Conservation (phyloP, 2,113 vertebrate species). For the Poecilia latipinna region DNA sequence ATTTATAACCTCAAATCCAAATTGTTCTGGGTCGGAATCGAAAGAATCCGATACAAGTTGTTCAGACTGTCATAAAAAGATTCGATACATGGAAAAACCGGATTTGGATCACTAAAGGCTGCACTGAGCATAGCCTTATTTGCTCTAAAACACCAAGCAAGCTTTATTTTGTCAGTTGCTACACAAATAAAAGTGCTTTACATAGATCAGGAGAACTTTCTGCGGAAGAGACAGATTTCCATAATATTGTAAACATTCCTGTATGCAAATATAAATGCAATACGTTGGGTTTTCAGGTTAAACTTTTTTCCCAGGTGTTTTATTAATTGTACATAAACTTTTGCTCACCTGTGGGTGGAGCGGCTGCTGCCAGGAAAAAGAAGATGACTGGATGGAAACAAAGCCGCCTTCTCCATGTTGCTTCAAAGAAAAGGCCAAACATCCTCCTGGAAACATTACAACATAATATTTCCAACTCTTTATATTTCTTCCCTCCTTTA, state of each 20-base stretch:
- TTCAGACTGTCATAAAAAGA: too few species aligned
- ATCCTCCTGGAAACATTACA: conserved; percentile 48
- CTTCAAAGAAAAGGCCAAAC: conserved; percentile 5
- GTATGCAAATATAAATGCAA: too few species aligned
- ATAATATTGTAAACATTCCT: too few species aligned
- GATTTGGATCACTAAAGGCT: too few species aligned
- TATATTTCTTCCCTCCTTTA: neutral
- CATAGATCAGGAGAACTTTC: neutral
- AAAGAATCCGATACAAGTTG: too few species aligned
- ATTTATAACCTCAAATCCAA: too few species aligned
- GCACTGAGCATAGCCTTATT: too few species aligned
- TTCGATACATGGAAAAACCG: too few species aligned
- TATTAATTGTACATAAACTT: too few species aligned
- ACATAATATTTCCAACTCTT: neutral
- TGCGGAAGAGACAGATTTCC: neutral
- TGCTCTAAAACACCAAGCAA: neutral
- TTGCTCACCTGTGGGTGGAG: conserved; percentile 40
- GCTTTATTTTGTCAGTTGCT: neutral
- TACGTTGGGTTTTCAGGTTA: neutral
- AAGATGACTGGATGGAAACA: conserved; percentile 12
- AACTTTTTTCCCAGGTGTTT: neutral
- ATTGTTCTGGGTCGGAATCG: too few species aligned
- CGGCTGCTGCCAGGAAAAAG: conserved; percentile 12
- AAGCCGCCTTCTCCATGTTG: conserved; percentile 25
- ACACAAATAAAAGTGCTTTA: neutral